Evolutionary conservation across 1,140 invertebrate species (phyloP).

Genomic region (Aphelinus certus): DNA sequence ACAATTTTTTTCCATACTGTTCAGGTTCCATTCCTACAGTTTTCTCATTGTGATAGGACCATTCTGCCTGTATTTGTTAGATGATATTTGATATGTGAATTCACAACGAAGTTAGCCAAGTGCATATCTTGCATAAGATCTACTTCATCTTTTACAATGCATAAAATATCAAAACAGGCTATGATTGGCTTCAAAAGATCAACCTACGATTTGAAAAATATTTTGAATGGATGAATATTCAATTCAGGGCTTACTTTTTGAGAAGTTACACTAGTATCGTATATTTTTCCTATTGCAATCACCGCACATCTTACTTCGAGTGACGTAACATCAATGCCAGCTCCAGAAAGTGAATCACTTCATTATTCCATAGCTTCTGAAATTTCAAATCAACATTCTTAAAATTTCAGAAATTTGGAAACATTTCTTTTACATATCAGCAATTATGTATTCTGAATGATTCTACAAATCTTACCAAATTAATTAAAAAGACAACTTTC

Average conservation of each 20-base stretch:
- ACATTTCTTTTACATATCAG: too few relatives aligned
- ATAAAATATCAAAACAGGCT: conserved; percentile 92
- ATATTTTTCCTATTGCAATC: conserved; percentile 91
- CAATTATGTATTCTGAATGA: too few relatives aligned
- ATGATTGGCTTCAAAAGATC: conserved; percentile 97
- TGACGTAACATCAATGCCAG: conserved; percentile 93
- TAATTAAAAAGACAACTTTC: conserved; percentile 99
- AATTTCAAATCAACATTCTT: conserved; percentile 25
- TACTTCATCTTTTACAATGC: conserved; percentile 95
- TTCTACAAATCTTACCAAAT: conserved; percentile 87
- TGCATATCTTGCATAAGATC: conserved; percentile 92
- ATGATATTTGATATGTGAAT: conserved; percentile 76
- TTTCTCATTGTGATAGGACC: conserved; percentile 41
- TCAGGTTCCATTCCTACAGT: conserved; percentile 39
- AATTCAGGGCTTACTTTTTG: conserved; percentile 81
- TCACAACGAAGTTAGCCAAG: conserved; percentile 94
- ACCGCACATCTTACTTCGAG: conserved; percentile 96
- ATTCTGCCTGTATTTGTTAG: conserved; percentile 64
- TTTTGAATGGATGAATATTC: conserved; percentile 29
- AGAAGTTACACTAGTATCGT: conserved; percentile 95
- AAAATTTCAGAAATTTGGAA: too few relatives aligned
- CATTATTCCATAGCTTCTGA: conserved; percentile 99
- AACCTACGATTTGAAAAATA: conserved; percentile 66
- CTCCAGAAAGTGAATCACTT: conserved; percentile 98
- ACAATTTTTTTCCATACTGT: conserved; percentile 83